Percentiles rank a stretch among this genome's conserved stretches.
These are phyloP conservation scores for Diarsia mendica DNA, from an alignment of 2,888 invertebrate genomes.

Conservation along the genomic window DNA sequence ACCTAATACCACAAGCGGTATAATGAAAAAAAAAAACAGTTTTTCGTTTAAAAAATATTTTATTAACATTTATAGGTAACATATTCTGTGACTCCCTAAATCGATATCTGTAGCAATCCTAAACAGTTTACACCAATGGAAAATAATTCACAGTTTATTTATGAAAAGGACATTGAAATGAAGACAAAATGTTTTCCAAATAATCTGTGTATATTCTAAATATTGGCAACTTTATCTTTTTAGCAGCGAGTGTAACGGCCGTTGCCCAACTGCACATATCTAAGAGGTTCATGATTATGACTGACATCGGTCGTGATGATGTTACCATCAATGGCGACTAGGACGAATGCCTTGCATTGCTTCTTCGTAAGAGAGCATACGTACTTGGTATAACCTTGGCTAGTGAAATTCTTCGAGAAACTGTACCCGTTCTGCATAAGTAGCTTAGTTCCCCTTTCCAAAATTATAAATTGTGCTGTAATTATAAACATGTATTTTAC, in stretches of 20 bases:
- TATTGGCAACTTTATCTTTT: neutral
- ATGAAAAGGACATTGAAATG: neutral
- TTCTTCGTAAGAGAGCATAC: slow-evolving; percentile 57
- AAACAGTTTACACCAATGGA: neutral
- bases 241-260: slow-evolving; percentile 5
- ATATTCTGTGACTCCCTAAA: neutral
- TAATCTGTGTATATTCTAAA: too few relatives aligned
- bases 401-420: slow-evolving; percentile 60
- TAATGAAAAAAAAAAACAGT: neutral
- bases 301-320: slow-evolving; percentile 16
- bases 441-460: slow-evolving; percentile 56
- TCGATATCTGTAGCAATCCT: neutral
- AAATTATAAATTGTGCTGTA: slow-evolving; percentile 65
- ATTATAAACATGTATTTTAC: neutral
- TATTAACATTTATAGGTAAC: neutral
- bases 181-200: neutral
- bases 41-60: neutral
- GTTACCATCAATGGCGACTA: slow-evolving; percentile 19
- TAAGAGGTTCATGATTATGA: slow-evolving; percentile 46
- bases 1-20: neutral
- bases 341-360: slow-evolving; percentile 49
- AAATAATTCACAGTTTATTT: neutral
- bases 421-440: slow-evolving; percentile 64
- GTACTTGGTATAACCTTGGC: slow-evolving; percentile 54
- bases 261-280: neutral